Evolutionary conservation across 2,113 vertebrate genomes (phyloP).

Genomic region (Dinomys branickii): DNA sequence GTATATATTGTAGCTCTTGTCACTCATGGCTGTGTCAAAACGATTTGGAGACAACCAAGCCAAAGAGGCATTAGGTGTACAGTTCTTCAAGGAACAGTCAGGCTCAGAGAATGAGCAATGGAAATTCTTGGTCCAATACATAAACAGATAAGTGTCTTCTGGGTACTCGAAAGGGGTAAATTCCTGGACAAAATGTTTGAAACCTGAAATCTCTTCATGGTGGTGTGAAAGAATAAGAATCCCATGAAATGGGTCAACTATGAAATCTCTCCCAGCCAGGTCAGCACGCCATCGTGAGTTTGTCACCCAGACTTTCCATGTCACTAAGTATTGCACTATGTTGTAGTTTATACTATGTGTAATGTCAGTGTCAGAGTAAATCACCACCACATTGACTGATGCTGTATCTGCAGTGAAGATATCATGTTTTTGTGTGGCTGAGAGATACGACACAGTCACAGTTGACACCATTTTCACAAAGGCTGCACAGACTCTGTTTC

Average conservation of each 20-base stretch:
- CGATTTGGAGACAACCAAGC: background rate
- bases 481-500: background rate
- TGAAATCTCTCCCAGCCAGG: no score
- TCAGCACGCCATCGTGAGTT: no score
- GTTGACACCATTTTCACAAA: background rate
- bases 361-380: no score
- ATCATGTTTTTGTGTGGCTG: background rate
- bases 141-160: background rate
- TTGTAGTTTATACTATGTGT: no score
- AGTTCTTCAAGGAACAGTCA: background rate
- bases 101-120: background rate
- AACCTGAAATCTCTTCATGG: background rate
- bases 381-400: no score
- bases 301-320: no score
- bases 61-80: background rate
- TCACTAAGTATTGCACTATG: no score
- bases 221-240: no score
- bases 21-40: background rate
- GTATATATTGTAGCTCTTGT: background rate
- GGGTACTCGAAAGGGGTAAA: background rate
- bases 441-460: no score
- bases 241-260: no score
- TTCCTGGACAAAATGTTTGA: background rate
- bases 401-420: background rate
- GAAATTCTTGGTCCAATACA: background rate